phyloP scores from a whole-genome alignment of 2,113 vertebrate genomes.

The Gymnarchus niloticus region DNA sequence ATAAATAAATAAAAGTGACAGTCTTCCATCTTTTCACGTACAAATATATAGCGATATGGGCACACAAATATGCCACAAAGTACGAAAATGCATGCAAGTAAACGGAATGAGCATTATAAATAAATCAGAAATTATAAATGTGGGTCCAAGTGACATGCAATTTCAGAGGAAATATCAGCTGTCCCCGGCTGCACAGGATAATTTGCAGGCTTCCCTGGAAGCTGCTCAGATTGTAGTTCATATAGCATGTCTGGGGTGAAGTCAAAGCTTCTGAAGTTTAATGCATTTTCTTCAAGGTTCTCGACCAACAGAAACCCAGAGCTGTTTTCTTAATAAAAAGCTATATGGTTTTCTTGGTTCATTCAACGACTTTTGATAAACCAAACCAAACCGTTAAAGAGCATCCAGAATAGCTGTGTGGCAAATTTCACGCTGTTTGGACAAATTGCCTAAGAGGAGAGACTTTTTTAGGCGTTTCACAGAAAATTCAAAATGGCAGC shows the following conservation, averaged over 20 bases:
- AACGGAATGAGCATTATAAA: neutral
- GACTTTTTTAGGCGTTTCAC: neutral
- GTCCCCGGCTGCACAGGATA: neutral
- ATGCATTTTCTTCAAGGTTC: neutral
- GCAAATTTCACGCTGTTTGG: neutral
- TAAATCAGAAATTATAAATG: neutral
- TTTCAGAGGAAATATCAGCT: neutral
- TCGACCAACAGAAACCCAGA: neutral
- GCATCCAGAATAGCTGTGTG: neutral
- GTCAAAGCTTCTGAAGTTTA: neutral
- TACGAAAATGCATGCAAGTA: neutral
- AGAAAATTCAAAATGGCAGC: neutral
- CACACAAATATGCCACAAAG: neutral
- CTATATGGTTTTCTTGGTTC: neutral
- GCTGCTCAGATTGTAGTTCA: neutral
- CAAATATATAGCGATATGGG: neutral
- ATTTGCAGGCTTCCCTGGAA: neutral
- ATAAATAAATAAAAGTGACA: too few species aligned
- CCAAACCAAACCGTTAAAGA: neutral
- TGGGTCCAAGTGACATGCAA: neutral
- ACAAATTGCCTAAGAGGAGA: neutral
- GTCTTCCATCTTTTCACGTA: neutral
- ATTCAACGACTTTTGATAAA: neutral
- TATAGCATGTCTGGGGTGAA: neutral
- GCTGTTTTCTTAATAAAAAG: neutral